Conservation (phyloP, 2,797 vertebrate genomes). For the Myotis findleyi region DNA sequence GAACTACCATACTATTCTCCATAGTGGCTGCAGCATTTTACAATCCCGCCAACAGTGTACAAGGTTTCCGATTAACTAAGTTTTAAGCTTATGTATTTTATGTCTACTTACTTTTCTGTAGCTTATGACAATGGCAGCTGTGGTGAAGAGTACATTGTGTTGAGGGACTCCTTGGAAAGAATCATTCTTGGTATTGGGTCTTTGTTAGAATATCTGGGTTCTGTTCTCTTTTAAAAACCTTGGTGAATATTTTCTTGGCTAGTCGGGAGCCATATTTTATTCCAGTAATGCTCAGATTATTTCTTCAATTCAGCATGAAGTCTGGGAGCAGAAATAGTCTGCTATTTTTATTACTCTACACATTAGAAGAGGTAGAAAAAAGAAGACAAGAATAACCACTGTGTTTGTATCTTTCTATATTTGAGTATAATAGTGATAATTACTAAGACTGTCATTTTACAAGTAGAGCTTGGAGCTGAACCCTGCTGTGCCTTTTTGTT, state of each 20-base stretch:
- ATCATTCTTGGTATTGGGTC: not conserved
- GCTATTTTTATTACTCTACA: slow-evolving; percentile 32
- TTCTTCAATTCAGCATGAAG: not conserved
- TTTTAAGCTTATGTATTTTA: not conserved
- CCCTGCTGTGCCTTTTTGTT: not conserved
- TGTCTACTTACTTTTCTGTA: not conserved
- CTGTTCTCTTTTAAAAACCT: not conserved
- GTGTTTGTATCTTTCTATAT: not conserved
- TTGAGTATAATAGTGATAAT: slow-evolving; percentile 9
- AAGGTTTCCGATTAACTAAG: not conserved
- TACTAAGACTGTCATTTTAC: slow-evolving; percentile 16
- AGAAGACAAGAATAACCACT: not conserved
- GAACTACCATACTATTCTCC: not conserved
- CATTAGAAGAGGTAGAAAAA: not conserved
- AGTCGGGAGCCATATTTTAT: not conserved
- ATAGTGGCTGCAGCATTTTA: not conserved
- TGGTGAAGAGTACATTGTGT: not conserved
- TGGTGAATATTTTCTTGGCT: not conserved
- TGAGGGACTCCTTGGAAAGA: not conserved
- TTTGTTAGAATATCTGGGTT: not conserved
- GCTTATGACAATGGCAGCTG: not conserved
- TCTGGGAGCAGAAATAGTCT: not conserved
- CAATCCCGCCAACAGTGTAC: not conserved
- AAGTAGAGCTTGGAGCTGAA: not conserved
- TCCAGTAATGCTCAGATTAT: not conserved